A percentile compares a stretch with the other conserved stretches of the same genome.
These are phyloP conservation scores for Rattus norvegicus DNA, from an alignment of 2,113 vertebrate species.

Conservation along the genomic window GRCr8 NC_086021.1:113742501-113743000, in stretches of 20 bases:
- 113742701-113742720: fast-evolving
- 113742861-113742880: conserved; percentile 37
- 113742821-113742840: neutral
- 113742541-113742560: conserved; percentile 12
- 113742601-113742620: conserved; percentile 3
- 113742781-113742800: neutral
- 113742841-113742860: neutral
- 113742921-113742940: conserved; percentile 49
- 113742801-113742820: neutral
- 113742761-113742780: neutral
- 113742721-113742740: neutral
- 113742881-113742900: neutral
- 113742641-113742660: fast-evolving
- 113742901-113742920: conserved; percentile 45
- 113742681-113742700: neutral
- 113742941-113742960: neutral
- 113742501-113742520: conserved; percentile 26
- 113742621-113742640: neutral
- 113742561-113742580: conserved; percentile 26
- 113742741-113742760: conserved; percentile 23
- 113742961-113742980: conserved; percentile 68
- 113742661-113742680: neutral
- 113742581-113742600: conserved; percentile 65
- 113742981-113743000: conserved; percentile 78
- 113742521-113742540: conserved; percentile 39